These are phyloP conservation scores for Leptinotarsa undecemlineata DNA, from an alignment of 1,140 invertebrate genomes.

Conservation along the genomic window DNA sequence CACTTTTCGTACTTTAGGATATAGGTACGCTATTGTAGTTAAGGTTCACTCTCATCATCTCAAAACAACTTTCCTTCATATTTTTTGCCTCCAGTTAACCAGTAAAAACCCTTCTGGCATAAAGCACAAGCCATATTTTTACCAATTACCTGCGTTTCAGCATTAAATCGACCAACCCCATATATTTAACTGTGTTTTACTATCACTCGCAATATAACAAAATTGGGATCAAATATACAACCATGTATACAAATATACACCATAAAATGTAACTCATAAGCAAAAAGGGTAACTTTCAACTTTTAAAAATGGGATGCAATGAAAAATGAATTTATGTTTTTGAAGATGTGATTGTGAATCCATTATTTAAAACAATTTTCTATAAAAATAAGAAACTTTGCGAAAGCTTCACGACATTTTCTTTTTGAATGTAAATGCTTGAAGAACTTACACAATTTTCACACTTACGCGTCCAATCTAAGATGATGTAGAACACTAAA, in stretches of 20 bases:
- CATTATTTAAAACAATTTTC: too few relatives aligned
- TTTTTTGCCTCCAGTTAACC: background rate
- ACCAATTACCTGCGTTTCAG: slow-evolving; percentile 15
- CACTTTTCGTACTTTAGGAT: too few relatives aligned
- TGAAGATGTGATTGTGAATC: too few relatives aligned
- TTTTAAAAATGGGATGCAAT: too few relatives aligned
- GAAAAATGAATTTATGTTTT: too few relatives aligned
- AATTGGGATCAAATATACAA: slow-evolving; percentile 12
- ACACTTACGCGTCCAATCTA: too few relatives aligned
- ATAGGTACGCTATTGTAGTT: background rate
- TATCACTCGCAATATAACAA: background rate
- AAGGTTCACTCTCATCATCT: background rate
- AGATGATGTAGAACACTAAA: too few relatives aligned
- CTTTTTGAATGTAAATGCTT: too few relatives aligned
- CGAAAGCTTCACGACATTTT: too few relatives aligned
- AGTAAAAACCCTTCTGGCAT: slow-evolving; percentile 16
- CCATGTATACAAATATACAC: too few relatives aligned
- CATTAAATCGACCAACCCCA: background rate
- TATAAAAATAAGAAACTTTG: too few relatives aligned
- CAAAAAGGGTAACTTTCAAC: background rate
- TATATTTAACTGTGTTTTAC: background rate
- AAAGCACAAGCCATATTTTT: slow-evolving; percentile 12
- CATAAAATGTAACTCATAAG: background rate
- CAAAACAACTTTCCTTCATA: background rate
- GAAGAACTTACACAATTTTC: too few relatives aligned